Base-by-base conservation (phyloP, 2,113 vertebrate genomes). In the Bostrychus sinensis region DNA sequence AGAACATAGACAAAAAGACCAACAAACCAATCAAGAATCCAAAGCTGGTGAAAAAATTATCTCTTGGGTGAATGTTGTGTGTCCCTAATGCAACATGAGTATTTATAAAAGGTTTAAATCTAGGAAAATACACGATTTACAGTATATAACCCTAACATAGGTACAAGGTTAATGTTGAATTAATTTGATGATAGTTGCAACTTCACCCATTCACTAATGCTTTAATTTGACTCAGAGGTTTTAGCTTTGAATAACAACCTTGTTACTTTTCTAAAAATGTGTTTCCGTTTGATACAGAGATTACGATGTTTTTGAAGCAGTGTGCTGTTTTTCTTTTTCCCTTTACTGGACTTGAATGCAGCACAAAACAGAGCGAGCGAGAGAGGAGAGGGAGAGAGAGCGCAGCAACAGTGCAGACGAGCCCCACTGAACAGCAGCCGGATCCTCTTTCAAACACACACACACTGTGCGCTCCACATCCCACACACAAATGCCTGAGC, bases 341-440 rank as follows among this genome's bases (percentile, higher is more conserved):
- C 30, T 61, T 60, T 68, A 76, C 45, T 55, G 80, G 73, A 80
- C 75, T 0, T 80, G 78, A 87, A 89, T 62, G 87, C 80, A 86
- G 56, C 85, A 59, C 82, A 56, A 37, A 73, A 63, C 70, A 72
- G 63, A 62, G 46, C 1, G 43, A 64, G 56, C 16, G 8, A 0
- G 58, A 37, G 54, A 36, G 55, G 58, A 51, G 51, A 70, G 51
- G 20, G 50, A 59, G 41, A 60, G 73, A 54, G 72, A 62, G 55
- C 48, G 53, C 8, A 57, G 61, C 46, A 61, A 56, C 46, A 75
- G 69, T 13, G 36, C 64, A 80, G 76, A 83, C 73, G 77, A 88
- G 77, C 70, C 46, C 62, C 67, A 75, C 23, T 66, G 72, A 85
- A 53, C 77, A 73, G 81, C 77, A 81, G 59, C 72, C 30, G 56